A percentile compares a stretch with the other conserved stretches of the same genome.
Conservation (phyloP, 2,113 vertebrate species). For the Toxotes jaculatrix region DNA sequence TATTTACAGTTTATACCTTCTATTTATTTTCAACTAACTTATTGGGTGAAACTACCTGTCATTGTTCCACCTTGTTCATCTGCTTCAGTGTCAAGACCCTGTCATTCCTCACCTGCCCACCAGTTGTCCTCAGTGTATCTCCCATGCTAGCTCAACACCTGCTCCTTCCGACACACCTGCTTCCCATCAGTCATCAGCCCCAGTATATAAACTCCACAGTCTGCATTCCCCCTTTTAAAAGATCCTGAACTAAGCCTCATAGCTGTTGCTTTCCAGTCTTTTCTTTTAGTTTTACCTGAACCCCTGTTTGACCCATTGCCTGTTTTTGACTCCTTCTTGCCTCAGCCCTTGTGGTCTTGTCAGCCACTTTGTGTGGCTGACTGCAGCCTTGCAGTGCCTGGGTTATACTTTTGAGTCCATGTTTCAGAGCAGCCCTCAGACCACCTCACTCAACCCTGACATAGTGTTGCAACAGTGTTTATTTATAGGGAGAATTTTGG, state of each 20-base stretch:
- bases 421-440: background rate
- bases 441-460: background rate
- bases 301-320: background rate
- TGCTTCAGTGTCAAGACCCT: too few species aligned
- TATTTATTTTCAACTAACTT: background rate
- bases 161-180: background rate
- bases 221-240: background rate
- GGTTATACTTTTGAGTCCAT: background rate
- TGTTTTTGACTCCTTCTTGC: background rate
- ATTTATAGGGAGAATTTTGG: conserved; percentile 24
- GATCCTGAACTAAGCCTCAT: background rate
- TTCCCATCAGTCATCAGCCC: conserved; percentile 1
- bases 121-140: background rate
- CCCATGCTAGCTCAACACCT: background rate
- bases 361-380: background rate
- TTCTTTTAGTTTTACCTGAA: background rate
- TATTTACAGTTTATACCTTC: background rate
- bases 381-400: background rate
- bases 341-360: background rate
- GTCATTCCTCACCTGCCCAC: too few species aligned
- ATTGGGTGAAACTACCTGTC: background rate
- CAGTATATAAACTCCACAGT: background rate
- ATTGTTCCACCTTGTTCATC: background rate
- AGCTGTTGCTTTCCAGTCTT: background rate
- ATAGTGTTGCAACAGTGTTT: background rate